Conservation (phyloP, 2,113 vertebrate species). For the Bettongia penicillata region DNA sequence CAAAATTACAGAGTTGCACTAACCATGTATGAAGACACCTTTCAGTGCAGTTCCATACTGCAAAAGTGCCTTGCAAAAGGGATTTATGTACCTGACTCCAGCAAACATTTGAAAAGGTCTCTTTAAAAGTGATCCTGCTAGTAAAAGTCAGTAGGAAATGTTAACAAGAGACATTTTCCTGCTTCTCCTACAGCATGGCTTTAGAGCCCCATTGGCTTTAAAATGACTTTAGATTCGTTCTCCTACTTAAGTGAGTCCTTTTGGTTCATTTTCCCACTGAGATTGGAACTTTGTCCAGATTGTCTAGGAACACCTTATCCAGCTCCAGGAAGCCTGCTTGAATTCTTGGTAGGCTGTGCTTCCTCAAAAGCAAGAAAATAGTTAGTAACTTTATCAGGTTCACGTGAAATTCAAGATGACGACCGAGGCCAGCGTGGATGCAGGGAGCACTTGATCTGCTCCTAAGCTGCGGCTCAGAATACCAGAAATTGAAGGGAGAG, state of each 20-base stretch:
- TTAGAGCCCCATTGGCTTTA: background rate
- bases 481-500: background rate
- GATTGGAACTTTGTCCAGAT: conserved; percentile 28
- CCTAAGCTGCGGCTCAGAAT: background rate
- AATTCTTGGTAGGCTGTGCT: conserved; percentile 32
- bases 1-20: background rate
- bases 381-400: background rate
- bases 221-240: background rate
- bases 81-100: background rate
- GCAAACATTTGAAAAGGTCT: background rate
- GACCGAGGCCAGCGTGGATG: background rate
- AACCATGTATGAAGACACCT: background rate
- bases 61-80: background rate
- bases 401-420: background rate
- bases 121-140: background rate
- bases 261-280: conserved; percentile 31
- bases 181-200: background rate
- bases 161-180: too few relatives aligned
- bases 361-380: conserved; percentile 36
- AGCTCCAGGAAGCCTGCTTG: background rate
- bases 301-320: background rate
- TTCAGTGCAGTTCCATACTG: background rate
- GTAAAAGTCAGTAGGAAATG: background rate
- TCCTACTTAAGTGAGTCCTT: background rate
- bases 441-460: background rate